Base-by-base conservation (phyloP, 2,113 vertebrate species). In the Psittacara wagleri region DNA sequence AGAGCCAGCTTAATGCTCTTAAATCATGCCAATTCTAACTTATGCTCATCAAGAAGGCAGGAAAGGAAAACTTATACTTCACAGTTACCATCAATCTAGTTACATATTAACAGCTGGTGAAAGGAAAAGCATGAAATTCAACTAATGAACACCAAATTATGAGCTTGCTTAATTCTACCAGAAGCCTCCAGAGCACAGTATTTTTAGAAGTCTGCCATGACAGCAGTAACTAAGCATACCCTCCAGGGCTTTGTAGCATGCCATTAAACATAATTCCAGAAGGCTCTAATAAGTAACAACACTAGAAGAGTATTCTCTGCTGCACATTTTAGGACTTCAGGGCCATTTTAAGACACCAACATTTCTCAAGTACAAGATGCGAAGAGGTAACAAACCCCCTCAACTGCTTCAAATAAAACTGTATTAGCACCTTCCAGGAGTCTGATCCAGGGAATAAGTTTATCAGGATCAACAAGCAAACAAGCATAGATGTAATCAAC, bases 221-320 rank as follows among this genome's bases (percentile, higher is more conserved):
- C 92, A 93, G 90, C 94, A 94, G 66, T 88, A 96, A 92, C 93
- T 92, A 95, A 92, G 94, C 88, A 64, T 68, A 83, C 76, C 78
- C 90, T 83, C 67, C 82, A 90, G 64, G 91, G 91, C 66, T 95
- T 94, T 94, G 69, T 18, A 87, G 59, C n/a, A 94, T 91, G 76
- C 76, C 49, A 72, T 86, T 87, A 96, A 92, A 84, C 18, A 18
- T 80, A 94, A 91, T 84, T 95, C 95, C 84, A 94, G 89, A 94
- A 92, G 81, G 66, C 70, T 88, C 76, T 89, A 94, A 73, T 81
- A 82, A 92, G 62, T 74, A 93, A 83, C 86, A 91, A 44, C 70
- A 92, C 83, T 72, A 94, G 84, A 91, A 64, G 52, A 89, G 28
- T 48, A 76, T 78, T 88, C 62, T 93, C 74, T 81, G 63, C 63